Percentiles rank a stretch among this genome's conserved stretches.
phyloP scores from a whole-genome alignment of 2,888 invertebrate species.

The Ophion ellenae region DNA sequence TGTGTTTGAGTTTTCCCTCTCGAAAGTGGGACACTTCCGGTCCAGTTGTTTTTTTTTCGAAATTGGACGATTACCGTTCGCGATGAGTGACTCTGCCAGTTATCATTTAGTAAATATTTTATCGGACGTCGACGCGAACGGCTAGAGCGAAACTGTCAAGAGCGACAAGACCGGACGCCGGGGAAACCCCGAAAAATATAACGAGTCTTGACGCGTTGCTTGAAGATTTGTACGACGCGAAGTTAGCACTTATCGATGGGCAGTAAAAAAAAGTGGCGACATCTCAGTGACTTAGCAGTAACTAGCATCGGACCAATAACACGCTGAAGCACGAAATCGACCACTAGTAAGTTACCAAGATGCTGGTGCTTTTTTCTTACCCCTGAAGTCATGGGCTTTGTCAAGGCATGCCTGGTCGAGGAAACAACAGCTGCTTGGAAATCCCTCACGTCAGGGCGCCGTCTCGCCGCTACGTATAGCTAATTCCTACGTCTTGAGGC shows the following conservation, averaged over 20 bases:
- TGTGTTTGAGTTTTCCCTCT: not conserved
- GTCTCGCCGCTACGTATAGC: slow-evolving; percentile 53
- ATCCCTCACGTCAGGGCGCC: slow-evolving; percentile 44
- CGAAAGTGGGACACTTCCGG: not conserved
- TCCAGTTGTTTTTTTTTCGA: not conserved
- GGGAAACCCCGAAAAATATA: not conserved
- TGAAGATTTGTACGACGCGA: not conserved
- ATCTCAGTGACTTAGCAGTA: not conserved
- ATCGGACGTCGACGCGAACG: slow-evolving; percentile 7
- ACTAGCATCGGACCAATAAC: not conserved
- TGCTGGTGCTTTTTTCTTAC: not conserved
- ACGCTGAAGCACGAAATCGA: not conserved
- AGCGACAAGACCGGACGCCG: not conserved
- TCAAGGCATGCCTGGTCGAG: slow-evolving; percentile 19
- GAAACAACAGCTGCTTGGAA: slow-evolving; percentile 8
- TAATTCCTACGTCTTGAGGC: slow-evolving; percentile 65
- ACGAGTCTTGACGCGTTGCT: not conserved
- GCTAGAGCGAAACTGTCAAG: not conserved
- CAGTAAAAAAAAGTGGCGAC: not conserved
- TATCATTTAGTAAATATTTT: slow-evolving; percentile 1
- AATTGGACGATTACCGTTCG: not conserved
- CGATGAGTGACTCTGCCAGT: not conserved
- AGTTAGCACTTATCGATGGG: not conserved
- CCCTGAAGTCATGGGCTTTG: not conserved
- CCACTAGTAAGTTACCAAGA: not conserved